Conservation (phyloP, 2,888 invertebrate species). For the Drosophila maculinotata region DNA sequence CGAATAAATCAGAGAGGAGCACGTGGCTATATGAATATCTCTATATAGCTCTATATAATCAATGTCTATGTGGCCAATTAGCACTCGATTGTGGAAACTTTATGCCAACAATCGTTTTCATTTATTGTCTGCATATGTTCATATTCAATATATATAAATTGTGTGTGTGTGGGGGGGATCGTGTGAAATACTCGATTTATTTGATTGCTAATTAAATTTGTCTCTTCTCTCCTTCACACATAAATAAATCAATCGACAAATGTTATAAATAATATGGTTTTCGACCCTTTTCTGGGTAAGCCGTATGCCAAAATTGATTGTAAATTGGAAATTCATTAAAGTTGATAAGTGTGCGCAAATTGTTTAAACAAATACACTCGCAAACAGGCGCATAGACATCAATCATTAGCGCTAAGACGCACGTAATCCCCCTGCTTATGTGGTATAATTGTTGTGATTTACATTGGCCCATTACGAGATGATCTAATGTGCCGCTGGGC, state of each 20-base stretch:
- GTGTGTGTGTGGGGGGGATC: slow-evolving; percentile 32
- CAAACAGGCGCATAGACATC: slow-evolving; percentile 49
- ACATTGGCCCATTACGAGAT: slow-evolving; percentile 53
- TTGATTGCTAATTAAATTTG: slow-evolving; percentile 66
- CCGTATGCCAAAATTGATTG: slow-evolving; percentile 66
- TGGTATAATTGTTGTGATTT: slow-evolving; percentile 47
- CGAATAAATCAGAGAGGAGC: slow-evolving; percentile 31
- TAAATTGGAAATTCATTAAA: slow-evolving; percentile 72
- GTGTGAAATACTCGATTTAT: slow-evolving; percentile 63
- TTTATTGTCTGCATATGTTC: slow-evolving; percentile 12
- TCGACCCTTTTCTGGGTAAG: slow-evolving; percentile 41
- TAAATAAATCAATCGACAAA: slow-evolving; percentile 66
- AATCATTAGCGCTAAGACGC: slow-evolving; percentile 62
- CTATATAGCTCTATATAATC: slow-evolving; percentile 31
- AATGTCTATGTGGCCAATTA: slow-evolving; percentile 55
- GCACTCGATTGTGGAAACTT: slow-evolving; percentile 75
- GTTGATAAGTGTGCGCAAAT: slow-evolving; percentile 70
- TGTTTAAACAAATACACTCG: slow-evolving; percentile 57
- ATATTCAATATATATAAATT: background rate
- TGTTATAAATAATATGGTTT: slow-evolving; percentile 72
- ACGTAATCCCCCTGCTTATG: slow-evolving; percentile 42
- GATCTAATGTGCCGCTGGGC: slow-evolving; percentile 49
- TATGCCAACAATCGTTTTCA: slow-evolving; percentile 54
- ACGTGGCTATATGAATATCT: slow-evolving; percentile 37
- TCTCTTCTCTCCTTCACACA: slow-evolving; percentile 6